A percentile compares a stretch with the other conserved stretches of the same genome.
Conservation (phyloP, 2,113 vertebrate genomes). For the Amblyornis subalaris region DNA sequence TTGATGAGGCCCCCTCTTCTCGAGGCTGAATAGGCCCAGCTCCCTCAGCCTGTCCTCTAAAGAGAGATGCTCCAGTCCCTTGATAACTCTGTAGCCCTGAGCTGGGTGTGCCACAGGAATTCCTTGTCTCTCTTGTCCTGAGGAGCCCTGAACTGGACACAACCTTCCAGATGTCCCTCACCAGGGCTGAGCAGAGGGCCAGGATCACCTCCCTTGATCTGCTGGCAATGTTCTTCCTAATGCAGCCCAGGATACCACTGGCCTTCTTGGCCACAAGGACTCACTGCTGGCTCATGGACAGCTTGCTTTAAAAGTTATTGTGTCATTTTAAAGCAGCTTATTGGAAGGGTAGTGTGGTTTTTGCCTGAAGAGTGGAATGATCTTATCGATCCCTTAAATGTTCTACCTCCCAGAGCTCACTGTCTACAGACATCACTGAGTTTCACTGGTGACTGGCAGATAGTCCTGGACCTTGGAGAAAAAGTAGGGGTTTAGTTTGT, state of each 20-base stretch:
- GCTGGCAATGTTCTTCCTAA: background rate
- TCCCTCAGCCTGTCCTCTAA: background rate
- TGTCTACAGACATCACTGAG: background rate
- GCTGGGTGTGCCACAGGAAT: too few relatives aligned
- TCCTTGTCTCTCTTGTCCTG: background rate
- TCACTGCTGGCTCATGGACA: background rate
- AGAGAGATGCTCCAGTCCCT: background rate
- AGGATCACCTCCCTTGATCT: rapidly evolving
- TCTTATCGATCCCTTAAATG: background rate
- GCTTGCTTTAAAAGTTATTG: background rate
- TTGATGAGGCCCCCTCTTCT: rapidly evolving
- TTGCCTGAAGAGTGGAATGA: background rate
- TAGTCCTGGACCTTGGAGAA: background rate
- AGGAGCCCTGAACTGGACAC: background rate
- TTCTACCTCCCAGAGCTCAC: background rate
- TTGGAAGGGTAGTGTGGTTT: background rate
- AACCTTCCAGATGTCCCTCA: background rate
- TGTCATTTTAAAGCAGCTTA: background rate
- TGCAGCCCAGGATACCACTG: too few relatives aligned
- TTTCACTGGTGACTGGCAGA: background rate
- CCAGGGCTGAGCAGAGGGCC: background rate
- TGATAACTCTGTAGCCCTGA: background rate
- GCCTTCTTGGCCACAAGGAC: background rate
- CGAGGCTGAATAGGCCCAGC: background rate
- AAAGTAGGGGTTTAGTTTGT: background rate